Conservation (phyloP, 2,113 vertebrate genomes). For the Bostrychus sinensis region DNA sequence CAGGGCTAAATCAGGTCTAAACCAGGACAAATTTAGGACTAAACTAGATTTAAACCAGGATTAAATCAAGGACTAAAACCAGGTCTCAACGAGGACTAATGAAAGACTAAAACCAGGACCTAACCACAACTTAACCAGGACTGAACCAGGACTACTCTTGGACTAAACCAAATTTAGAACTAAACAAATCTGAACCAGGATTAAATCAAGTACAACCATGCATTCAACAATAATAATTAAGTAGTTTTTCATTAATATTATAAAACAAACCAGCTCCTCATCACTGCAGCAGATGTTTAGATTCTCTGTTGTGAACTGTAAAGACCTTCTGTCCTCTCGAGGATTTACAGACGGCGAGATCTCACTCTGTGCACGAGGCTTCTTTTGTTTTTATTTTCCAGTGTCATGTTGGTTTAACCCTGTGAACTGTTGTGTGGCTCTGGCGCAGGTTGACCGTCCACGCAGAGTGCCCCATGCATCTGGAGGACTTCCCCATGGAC, state of each 20-base stretch:
- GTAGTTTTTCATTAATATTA: too few relatives aligned
- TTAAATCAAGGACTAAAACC: neutral
- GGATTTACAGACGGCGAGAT: too few relatives aligned
- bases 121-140: neutral
- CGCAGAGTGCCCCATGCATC: constrained; percentile 98
- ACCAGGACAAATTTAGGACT: neutral
- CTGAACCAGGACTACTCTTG: neutral
- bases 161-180: too few relatives aligned
- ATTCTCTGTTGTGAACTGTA: too few relatives aligned
- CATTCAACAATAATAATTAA: too few relatives aligned
- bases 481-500: constrained; percentile 99
- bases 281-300: too few relatives aligned
- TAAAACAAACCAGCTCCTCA: too few relatives aligned
- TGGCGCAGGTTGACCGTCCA: constrained; percentile 93
- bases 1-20: neutral
- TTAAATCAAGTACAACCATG: neutral
- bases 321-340: too few relatives aligned
- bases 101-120: too few relatives aligned
- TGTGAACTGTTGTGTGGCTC: constrained; percentile 73
- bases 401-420: too few relatives aligned
- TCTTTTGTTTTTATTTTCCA: too few relatives aligned
- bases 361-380: too few relatives aligned
- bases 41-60: neutral
- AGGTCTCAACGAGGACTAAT: neutral
- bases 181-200: neutral